Evolutionary conservation across 2,888 invertebrate species (phyloP).

Genomic region (Liposcelis brunnea): DNA sequence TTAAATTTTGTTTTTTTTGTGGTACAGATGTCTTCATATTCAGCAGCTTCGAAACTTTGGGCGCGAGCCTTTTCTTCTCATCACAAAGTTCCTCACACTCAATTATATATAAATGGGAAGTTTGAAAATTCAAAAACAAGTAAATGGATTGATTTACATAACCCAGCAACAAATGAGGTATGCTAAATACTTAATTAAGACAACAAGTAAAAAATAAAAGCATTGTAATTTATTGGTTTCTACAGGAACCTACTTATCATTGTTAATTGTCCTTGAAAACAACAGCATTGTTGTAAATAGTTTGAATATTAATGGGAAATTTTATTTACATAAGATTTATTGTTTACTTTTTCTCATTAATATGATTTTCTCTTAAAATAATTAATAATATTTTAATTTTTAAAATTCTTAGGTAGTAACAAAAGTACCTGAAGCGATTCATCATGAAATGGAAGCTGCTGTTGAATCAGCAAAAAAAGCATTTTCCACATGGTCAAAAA

Average conservation of each 20-base stretch:
- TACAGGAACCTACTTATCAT: not conserved
- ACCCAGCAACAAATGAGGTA: constrained; percentile 84
- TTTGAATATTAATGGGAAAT: not conserved
- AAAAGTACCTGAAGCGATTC: constrained; percentile 79
- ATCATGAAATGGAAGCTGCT: constrained; percentile 75
- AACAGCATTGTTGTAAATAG: not conserved
- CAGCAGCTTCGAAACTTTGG: too few relatives aligned
- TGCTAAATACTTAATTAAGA: not conserved
- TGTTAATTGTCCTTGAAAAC: not conserved
- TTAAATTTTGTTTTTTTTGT: too few relatives aligned
- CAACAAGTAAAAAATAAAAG: not conserved
- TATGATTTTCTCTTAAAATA: constrained; percentile 4
- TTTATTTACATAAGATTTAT: not conserved
- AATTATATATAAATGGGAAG: constrained; percentile 89
- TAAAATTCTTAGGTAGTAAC: constrained; percentile 30
- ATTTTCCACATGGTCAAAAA: constrained; percentile 69
- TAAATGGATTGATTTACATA: constrained; percentile 88
- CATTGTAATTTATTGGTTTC: constrained; percentile 16
- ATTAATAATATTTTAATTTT: not conserved
- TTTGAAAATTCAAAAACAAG: constrained; percentile 69
- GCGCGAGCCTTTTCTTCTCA: too few relatives aligned
- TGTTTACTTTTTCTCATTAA: not conserved
- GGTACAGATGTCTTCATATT: too few relatives aligned
- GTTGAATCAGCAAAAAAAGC: constrained; percentile 65
- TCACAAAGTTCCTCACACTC: constrained; percentile 50